Base-by-base conservation (phyloP, 2,888 invertebrate species). In the Nebria brevicollis region DNA sequence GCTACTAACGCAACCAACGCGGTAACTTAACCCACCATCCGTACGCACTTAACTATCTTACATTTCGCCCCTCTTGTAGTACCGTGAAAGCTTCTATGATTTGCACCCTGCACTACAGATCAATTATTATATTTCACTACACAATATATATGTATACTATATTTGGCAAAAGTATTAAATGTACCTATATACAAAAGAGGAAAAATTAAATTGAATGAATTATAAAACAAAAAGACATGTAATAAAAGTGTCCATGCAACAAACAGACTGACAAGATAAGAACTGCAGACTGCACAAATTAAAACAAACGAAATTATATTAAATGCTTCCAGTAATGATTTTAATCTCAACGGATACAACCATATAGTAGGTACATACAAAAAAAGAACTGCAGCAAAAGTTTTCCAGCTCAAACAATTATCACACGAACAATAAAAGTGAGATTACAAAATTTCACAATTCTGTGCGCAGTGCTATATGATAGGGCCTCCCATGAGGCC, bases 371-470 rank as follows among this genome's bases (percentile, higher is more conserved):
- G 15, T 25, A 34, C 7, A 70, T 15, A 75, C 75, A 77, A 75
- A 77, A 81, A 81, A 77, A 26, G 34, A 64, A 41, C 10, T n/a
- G 41, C n/a, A 1, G 73, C 15, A 41, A 81, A 81, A 81, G 72
- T 81, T 81, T 34, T 76, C 81, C 54, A 81, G 81, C 81, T 81
- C 81, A 81, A 81, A 81, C 83, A 84, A 84, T 84, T 84, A 84
- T 84, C 84, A 83, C 82, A 81, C 81, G 81, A 83, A 83, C 83
- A 84, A 84, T 84, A 84, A 84, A 84, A 84, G 82, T 81, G 83
- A 83, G 84, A 84, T 84, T 84, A 84, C 84, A 84, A 82, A 83
- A 84, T 84, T 81, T 84, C 83, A 83, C 84, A 83, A 84, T 84
- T 84, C 84, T 82, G 82, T 83, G 81, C 84, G 84, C 83, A 83